These are phyloP conservation scores for Takifugu bimaculatus DNA, from an alignment of 2,113 vertebrate genomes.

Conservation along the genomic window DNA sequence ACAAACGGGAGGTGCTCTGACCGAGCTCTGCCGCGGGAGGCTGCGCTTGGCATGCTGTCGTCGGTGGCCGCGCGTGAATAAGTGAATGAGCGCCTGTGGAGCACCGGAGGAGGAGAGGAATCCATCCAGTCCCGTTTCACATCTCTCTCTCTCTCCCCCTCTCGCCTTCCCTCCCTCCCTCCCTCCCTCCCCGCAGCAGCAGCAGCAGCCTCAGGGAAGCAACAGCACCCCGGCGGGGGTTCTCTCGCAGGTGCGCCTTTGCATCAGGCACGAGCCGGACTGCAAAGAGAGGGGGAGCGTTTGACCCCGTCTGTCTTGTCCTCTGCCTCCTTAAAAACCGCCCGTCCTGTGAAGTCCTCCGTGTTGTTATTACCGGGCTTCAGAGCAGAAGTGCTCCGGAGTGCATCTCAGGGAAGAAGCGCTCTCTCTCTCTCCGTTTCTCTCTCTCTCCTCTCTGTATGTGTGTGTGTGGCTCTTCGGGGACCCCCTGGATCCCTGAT, in stretches of 20 bases:
- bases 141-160: background rate
- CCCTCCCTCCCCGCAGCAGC: background rate
- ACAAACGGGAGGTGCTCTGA: conserved; percentile 26
- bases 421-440: conserved; percentile 6
- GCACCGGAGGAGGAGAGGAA: conserved; percentile 43
- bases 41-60: conserved; percentile 55
- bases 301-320: background rate
- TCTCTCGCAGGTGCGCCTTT: conserved; percentile 1
- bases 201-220: background rate
- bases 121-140: conserved; percentile 19
- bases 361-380: conserved; percentile 15
- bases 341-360: no score
- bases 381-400: conserved; percentile 47
- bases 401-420: conserved; percentile 37
- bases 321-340: background rate
- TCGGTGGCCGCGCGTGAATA: conserved; percentile 41
- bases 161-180: background rate
- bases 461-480: background rate
- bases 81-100: conserved; percentile 62
- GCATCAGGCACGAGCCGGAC: background rate
- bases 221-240: background rate
- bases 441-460: conserved; percentile 11
- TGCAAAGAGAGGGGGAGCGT: background rate
- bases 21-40: conserved; percentile 42
- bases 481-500: conserved; percentile 15